Conservation (phyloP, 2,888 invertebrate species). For the Syritta pipiens region DNA sequence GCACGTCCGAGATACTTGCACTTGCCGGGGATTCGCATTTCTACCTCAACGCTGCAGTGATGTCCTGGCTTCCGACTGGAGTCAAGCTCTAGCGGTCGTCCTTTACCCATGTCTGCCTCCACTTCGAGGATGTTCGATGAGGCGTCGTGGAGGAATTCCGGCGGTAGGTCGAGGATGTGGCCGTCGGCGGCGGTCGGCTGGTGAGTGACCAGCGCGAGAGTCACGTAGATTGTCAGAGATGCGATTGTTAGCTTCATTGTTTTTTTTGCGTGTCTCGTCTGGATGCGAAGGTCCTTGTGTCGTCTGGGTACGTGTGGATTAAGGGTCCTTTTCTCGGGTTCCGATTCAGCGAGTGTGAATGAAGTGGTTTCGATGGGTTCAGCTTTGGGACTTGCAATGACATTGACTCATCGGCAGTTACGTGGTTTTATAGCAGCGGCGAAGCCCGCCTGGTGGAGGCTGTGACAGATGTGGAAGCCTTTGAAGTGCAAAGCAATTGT, state of each 20-base stretch:
- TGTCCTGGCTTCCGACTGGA: slow-evolving; percentile 59
- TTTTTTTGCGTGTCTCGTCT: neutral
- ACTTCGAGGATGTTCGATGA: slow-evolving; percentile 61
- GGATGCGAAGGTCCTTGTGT: too few relatives aligned
- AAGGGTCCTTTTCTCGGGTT: neutral
- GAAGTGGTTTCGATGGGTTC: slow-evolving; percentile 18
- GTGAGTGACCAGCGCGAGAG: slow-evolving; percentile 42
- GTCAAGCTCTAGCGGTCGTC: slow-evolving; percentile 31
- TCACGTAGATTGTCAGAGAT: slow-evolving; percentile 47
- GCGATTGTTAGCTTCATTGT: slow-evolving; percentile 57
- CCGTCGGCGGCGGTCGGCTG: slow-evolving; percentile 35
- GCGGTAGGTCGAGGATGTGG: slow-evolving; percentile 55
- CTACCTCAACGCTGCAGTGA: slow-evolving; percentile 75
- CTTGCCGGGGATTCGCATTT: slow-evolving; percentile 74
- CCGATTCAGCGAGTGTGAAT: slow-evolving; percentile 2
- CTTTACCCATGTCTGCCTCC: slow-evolving; percentile 44
- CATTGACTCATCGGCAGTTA: slow-evolving; percentile 42
- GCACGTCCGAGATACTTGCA: slow-evolving; percentile 75
- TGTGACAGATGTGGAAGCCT: slow-evolving; percentile 31
- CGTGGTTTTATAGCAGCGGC: slow-evolving; percentile 50
- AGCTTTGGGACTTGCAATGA: slow-evolving; percentile 45
- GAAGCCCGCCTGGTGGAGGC: neutral
- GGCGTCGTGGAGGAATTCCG: slow-evolving; percentile 52
- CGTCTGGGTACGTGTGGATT: too few relatives aligned
- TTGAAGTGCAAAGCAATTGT: slow-evolving; percentile 50